Base-by-base conservation (phyloP, 1,140 invertebrate species). In the Portunus trituberculatus region DNA sequence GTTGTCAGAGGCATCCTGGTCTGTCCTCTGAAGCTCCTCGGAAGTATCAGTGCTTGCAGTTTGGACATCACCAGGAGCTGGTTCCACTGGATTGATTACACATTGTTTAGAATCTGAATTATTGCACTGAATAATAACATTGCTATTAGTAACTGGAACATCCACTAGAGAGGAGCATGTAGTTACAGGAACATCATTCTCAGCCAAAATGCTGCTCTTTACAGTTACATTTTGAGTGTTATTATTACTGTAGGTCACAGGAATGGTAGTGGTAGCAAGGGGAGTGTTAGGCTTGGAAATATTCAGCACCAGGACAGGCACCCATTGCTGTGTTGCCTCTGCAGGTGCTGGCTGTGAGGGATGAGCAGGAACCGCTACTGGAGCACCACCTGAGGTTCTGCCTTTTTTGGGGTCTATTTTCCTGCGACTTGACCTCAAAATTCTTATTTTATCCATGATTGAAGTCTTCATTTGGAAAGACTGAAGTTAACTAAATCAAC, bases 361-460 rank as follows among this genome's bases (percentile, higher is more conserved):
- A 12, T n/a, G 28, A 29, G 91, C 29, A 29, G 84, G 92, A 10
- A 4, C 16, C 14, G 31, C 83, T 31, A 59, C 92, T 14, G 83
- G 28, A 20, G 48, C n/a, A 25, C 14, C 20, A 25, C n/a, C 20
- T n/a, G 67, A 20, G 20, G 67, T 20, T 59, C 87, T 59, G 7
- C 83, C 46, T n/a, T 59, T 52, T 12, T 84, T 93, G 0, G 39
- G 31, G 4, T 46, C 87, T 31, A 25, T 88, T n/a, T 88, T 93
- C 83, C 46, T 93, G 0, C 46, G 92, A 59, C 46, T 93, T 12
- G 92, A 93, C 83, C 92, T 84, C 46, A 93, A 45, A 59, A 93
- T 93, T 59, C 92, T 28, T 31, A 93, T 87, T 84, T 93, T 93
- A 87, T 93, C 92, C 92, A 93, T 93, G n/a, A 88, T 29, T 31